Base-by-base conservation (phyloP, 1,140 invertebrate species). In the Cryptotermes secundus region DNA sequence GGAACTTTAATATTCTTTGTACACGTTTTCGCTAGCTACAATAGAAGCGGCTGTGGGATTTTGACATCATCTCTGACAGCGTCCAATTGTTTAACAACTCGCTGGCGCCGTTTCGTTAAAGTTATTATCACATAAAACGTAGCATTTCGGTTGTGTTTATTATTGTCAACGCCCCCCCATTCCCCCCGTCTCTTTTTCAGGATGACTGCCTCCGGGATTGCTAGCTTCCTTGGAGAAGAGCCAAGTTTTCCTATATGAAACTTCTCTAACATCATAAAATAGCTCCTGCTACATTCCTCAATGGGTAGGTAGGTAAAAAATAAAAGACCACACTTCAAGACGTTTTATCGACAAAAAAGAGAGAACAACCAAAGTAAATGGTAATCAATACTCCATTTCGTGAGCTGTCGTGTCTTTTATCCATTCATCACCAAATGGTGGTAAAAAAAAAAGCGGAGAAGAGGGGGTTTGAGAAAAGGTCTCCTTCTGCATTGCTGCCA, bases 351-450 rank as follows among this genome's bases (percentile, higher is more conserved):
- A 80, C n/a, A 80, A 35, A 82, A 45, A 45, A 45, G 36, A 82
- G 36, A 82, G 36, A 82, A 82, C n/a, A 82, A 31, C 38, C 81
- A 38, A 45, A 82, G 81, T 82, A 82, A 82, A 82, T 82, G 81
- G 81, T 45, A 82, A 82, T 82, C 81, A 82, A 82, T 82, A 82
- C 38, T 38, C 34, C 34, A 36, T 35, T 81, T 81, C 80, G 34
- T 35, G 34, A 81, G 80, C 36, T 34, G 81, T 45, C 38, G 38
- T 45, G 38, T 38, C 81, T 45, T 82, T 82, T 45, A 42, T 45
- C 81, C 81, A 82, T 82, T 82, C 81, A 82, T 82, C 81, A 82
- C 35, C 80, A 35, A 22, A 36, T 6, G 35, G 38, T 35, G 80
- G 80, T 35, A 81, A 35, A 35, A 35, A 36, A 34, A 34, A 22